Evolutionary conservation across 2,888 invertebrate genomes (phyloP).

Genomic region (Chorisops tibialis): DNA sequence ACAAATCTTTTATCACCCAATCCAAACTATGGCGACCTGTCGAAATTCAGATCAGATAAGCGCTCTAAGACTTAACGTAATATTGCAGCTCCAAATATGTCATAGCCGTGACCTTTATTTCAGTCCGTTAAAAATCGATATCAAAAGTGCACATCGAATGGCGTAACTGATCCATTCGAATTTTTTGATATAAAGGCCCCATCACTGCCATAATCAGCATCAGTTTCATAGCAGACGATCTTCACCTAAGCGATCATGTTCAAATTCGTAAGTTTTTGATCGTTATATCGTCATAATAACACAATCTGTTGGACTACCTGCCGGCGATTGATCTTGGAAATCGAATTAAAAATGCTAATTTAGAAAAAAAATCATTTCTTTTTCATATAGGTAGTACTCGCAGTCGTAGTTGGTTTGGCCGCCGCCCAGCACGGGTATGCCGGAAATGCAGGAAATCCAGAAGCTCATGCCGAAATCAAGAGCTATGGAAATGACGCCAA

Average conservation of each 20-base stretch:
- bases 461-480: slow-evolving; percentile 44
- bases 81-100: slow-evolving; percentile 8
- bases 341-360: slow-evolving; percentile 6
- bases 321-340: no score
- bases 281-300: not conserved
- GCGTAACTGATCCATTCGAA: slow-evolving; percentile 11
- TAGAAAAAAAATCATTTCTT: not conserved
- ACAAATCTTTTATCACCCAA: not conserved
- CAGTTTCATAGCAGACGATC: slow-evolving; percentile 9
- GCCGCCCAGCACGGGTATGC: slow-evolving; percentile 3
- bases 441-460: not conserved
- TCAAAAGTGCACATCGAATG: slow-evolving; percentile 7
- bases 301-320: not conserved
- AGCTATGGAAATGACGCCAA: slow-evolving; percentile 40
- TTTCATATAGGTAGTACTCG: slow-evolving; percentile 4
- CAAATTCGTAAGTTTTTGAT: slow-evolving; percentile 12
- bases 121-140: not conserved
- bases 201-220: slow-evolving; percentile 8
- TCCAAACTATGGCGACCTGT: not conserved
- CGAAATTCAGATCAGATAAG: not conserved
- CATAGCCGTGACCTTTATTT: slow-evolving; percentile 23
- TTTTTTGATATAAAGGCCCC: slow-evolving; percentile 7
- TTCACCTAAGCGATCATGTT: slow-evolving; percentile 8
- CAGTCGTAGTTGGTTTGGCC: slow-evolving; percentile 14
- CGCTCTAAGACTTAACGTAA: not conserved